Evolutionary conservation across 2,888 invertebrate species (phyloP).

Genomic region (Dynastes grantii): DNA sequence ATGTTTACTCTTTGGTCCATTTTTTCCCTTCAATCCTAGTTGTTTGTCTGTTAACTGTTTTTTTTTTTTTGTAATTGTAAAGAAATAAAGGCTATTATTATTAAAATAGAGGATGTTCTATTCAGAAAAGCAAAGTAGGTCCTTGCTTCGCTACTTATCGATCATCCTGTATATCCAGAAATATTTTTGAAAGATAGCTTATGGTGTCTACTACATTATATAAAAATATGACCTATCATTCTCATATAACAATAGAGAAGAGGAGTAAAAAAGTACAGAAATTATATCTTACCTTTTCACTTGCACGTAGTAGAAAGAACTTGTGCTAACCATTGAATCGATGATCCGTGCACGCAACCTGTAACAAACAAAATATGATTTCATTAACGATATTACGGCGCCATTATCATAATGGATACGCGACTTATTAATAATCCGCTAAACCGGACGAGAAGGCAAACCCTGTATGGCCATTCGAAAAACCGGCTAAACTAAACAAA

Average conservation of each 20-base stretch:
- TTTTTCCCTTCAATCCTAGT: no score
- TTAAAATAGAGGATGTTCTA: no score
- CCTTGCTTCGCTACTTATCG: no score
- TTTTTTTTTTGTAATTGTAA: no score
- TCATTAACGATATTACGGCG: conserved; percentile 60
- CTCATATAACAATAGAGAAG: background rate
- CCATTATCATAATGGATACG: conserved; percentile 56
- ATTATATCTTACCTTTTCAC: background rate
- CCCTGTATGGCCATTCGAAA: conserved; percentile 1
- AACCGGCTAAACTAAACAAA: background rate
- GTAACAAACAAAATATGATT: conserved; percentile 59
- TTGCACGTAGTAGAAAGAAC: background rate
- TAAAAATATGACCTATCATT: no score
- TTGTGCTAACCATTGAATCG: conserved; percentile 36
- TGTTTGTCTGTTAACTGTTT: no score
- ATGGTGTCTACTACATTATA: no score
- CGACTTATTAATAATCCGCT: conserved; percentile 46
- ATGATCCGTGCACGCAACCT: conserved; percentile 57
- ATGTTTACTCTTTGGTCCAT: no score
- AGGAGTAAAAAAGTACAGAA: background rate
- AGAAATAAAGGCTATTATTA: no score
- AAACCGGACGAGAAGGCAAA: background rate
- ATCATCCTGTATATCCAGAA: no score
- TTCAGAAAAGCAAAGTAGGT: no score
- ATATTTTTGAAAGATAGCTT: no score